These are phyloP conservation scores for Ficedula albicollis DNA, from an alignment of 2,797 vertebrate species.

Conservation along the genomic window DNA sequence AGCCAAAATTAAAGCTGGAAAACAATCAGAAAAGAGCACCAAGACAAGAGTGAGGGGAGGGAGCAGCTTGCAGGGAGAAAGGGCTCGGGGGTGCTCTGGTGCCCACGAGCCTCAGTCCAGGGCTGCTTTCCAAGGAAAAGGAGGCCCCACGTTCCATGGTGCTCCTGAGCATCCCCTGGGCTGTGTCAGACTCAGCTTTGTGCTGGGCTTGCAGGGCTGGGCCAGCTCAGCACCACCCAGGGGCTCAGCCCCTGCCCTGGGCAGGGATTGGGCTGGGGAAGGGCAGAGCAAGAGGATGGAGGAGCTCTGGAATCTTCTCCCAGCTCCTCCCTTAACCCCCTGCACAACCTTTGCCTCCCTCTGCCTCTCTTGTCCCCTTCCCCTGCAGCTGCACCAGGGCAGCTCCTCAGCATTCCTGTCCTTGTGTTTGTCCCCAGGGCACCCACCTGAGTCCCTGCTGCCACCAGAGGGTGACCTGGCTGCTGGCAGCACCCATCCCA, in stretches of 20 bases:
- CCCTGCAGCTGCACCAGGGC: background rate
- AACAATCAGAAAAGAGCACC: background rate
- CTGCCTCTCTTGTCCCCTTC: too few relatives aligned
- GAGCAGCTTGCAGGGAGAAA: background rate
- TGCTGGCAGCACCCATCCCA: background rate
- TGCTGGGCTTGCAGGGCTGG: background rate
- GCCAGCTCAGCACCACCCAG: background rate
- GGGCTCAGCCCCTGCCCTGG: background rate
- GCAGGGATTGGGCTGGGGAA: background rate
- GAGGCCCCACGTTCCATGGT: rapidly evolving
- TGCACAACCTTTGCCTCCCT: background rate
- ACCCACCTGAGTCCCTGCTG: too few relatives aligned
- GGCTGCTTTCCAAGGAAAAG: background rate
- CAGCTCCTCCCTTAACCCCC: background rate
- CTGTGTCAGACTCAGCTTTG: rapidly evolving
- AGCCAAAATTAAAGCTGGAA: background rate
- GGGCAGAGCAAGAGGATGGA: background rate
- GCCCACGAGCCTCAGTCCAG: rapidly evolving
- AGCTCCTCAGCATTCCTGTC: background rate
- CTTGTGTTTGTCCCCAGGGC: background rate
- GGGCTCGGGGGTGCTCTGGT: background rate
- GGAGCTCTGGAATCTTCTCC: background rate
- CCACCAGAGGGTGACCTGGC: background rate
- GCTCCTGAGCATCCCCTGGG: background rate
- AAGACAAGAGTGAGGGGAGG: background rate